These are phyloP conservation scores for Ommatoiulus sabulosus DNA, from an alignment of 2,888 invertebrate species.

Conservation along the genomic window DNA sequence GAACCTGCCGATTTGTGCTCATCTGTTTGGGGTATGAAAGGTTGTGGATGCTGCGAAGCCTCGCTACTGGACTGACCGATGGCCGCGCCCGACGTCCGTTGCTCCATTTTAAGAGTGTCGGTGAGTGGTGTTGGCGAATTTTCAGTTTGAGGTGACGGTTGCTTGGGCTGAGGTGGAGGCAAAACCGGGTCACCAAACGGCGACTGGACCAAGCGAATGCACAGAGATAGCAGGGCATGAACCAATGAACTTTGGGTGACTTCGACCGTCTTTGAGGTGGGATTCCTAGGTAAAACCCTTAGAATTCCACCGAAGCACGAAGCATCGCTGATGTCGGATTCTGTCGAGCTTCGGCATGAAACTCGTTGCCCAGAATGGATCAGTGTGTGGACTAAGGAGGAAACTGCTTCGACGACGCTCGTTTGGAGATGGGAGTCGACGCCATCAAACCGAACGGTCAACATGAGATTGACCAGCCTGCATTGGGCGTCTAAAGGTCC, in stretches of 20 bases:
- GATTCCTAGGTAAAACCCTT: conserved; percentile 73
- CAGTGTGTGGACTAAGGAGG: conserved; percentile 65
- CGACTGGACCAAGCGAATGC: conserved; percentile 75
- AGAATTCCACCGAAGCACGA: conserved; percentile 81
- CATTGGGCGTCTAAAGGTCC: conserved; percentile 81
- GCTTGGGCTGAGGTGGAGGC: conserved; percentile 65
- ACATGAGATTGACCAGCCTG: conserved; percentile 76
- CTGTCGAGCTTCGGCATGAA: conserved; percentile 67
- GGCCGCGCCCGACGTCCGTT: conserved; percentile 68
- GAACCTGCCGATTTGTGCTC: conserved; percentile 79
- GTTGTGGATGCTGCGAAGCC: conserved; percentile 66
- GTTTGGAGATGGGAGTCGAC: conserved; percentile 79
- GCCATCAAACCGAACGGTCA: conserved; percentile 76
- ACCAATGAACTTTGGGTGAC: conserved; percentile 51
- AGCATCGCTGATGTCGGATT: conserved; percentile 68
- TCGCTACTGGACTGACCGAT: too few relatives aligned
- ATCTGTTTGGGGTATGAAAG: conserved; percentile 76
- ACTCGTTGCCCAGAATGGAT: conserved; percentile 65
- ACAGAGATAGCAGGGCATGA: conserved; percentile 76
- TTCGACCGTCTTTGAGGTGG: not conserved
- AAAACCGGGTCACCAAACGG: conserved; percentile 68
- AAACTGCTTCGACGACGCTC: conserved; percentile 80
- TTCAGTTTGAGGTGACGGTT: conserved; percentile 32
- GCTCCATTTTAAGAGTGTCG: conserved; percentile 60
- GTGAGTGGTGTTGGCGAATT: conserved; percentile 54